Base-by-base conservation (phyloP, 2,888 invertebrate genomes). In the Calephelis perditalis region DNA sequence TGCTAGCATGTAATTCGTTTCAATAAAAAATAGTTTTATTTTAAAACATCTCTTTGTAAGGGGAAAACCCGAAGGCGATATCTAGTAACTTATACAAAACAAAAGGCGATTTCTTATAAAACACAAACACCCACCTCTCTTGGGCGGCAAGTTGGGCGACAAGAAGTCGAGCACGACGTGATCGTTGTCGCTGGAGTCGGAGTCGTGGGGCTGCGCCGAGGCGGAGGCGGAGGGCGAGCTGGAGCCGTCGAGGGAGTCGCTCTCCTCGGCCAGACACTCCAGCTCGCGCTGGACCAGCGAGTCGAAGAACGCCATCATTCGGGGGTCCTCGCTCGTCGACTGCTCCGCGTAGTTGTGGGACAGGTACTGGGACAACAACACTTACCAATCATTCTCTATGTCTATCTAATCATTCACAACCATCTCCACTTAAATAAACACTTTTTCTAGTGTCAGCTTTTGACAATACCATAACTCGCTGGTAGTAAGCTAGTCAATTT, bases 281-380 rank as follows among this genome's bases (percentile, higher is more conserved):
- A 97, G 93, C 80, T 98, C 98, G 52, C 97, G 93, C 79, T 98
- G 97, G 40, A 98, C 96, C 35, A 98, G 87, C 10, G 97, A 96
- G 87, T 98, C 98, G 76, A 98, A 98, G 88, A 98, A 98, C 43
- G 98, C 98, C 95, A 98, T 96, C 98, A 98, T 98, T 59, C 97
- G 92, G 0, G 96, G 95, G 83, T 98, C 98, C 82, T 98, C 98
- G 59, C 94, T 92, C 0, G 95, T 96, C 8, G 96, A 97, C 73
- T 96, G 95, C 68, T 96, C 95, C 72, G 95, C 95, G 78, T 97
- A 97, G 84, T 98, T 97, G 82, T 97, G 97, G 0, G 96, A 94
- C 84, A 96, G 95, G 71, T 95, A 93, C 92, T 95, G 85, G 10
- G 76, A 57, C 11, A 26, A 26, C 26, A 26, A 26, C 26, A 4